Evolutionary conservation across 2,113 vertebrate genomes (phyloP).

Genomic region (Aramus guarauna): DNA sequence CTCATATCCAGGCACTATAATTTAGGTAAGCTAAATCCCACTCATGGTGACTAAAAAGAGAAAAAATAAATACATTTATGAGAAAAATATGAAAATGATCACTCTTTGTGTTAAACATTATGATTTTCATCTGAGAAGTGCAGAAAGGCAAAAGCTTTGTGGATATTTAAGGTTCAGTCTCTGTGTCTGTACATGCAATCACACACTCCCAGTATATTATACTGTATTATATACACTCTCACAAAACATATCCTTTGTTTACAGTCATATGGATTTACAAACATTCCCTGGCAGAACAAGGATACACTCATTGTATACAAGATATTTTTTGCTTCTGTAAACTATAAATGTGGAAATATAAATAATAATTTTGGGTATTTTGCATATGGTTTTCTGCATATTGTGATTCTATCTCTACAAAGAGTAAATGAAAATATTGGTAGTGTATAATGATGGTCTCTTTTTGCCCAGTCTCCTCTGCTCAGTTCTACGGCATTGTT

Average conservation of each 20-base stretch:
- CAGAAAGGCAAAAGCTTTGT: background rate
- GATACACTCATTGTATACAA: background rate
- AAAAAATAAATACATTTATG: background rate
- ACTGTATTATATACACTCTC: background rate
- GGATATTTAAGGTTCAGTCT: background rate
- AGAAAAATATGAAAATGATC: background rate
- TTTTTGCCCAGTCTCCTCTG: background rate
- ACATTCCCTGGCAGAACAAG: background rate
- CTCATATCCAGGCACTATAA: background rate
- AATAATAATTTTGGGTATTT: background rate
- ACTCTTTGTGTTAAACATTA: background rate
- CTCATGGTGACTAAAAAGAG: background rate
- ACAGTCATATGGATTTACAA: background rate
- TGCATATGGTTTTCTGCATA: background rate
- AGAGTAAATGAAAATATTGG: background rate
- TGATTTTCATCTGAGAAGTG: background rate
- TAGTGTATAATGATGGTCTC: background rate
- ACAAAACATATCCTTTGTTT: conserved; percentile 24
- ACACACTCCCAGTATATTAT: background rate
- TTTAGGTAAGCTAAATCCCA: background rate
- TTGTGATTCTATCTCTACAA: background rate
- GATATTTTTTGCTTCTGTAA: conserved; percentile 3
- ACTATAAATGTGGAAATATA: background rate
- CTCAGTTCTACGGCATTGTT: background rate
- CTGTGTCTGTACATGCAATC: background rate